Base-by-base conservation (phyloP, 2,113 vertebrate genomes). In the Polypterus bichir region DNA sequence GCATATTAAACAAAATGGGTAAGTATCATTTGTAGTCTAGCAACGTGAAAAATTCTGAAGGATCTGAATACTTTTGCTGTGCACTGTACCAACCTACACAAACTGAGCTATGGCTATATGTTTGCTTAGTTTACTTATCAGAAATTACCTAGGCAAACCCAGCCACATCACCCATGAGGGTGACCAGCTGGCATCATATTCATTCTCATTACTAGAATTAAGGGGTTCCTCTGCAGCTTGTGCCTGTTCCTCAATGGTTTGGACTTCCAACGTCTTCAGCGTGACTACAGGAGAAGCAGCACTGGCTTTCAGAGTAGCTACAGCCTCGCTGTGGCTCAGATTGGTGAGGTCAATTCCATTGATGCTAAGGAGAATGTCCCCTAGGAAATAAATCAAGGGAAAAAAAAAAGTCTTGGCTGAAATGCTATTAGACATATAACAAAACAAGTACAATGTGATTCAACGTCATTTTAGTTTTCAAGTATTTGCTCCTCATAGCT, bases 81-180 rank as follows among this genome's bases (percentile, higher is more conserved):
- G 27, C 27, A 27, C 27, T 27, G 27, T 27, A 27, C 27, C 27
- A 27, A 27, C 27, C 27, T 27, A 27, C 27, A 27, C 2, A 27
- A 27, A 27, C 27, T 27, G 27, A 27, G 27, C 27, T 27, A 27
- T 27, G 27, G 27, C 27, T 27, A 27, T 27, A 27, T 27, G 1
- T 27, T 27, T 27, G 27, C 27, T 27, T 27, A 27, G 27, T 27
- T 27, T 27, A 27, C 27, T 27, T 27, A 27, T 27, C 27, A 27
- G 27, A 27, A 27, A 27, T 27, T 75, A 96, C 93, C 93, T 96
- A 59, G 94, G 94, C 58, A 97, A 87, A 47, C 94, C 93, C 9
- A 98, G 84, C 96, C 96, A 98, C 92, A 97, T 93, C 73, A 98
- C 79, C 96, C 96, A 98, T 0, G 96, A 97, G 0, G 96, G 94